These are phyloP conservation scores for Sitophilus oryzae DNA, from an alignment of 1,140 invertebrate species.

Conservation along the genomic window DNA sequence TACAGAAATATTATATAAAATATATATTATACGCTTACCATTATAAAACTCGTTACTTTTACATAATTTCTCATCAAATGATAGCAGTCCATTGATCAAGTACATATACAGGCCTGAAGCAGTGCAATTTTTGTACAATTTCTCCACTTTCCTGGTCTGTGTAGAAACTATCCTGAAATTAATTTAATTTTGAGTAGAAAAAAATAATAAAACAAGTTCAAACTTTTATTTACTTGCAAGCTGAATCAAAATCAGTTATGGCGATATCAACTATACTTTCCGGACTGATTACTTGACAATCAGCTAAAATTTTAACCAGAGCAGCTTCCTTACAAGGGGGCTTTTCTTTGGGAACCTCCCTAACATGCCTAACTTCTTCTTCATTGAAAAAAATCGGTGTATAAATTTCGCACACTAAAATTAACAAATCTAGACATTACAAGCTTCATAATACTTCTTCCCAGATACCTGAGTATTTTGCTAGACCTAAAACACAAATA, in stretches of 20 bases:
- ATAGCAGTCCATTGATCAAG: conserved; percentile 33
- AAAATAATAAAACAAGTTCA: too few species aligned
- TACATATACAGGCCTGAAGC: conserved; percentile 31
- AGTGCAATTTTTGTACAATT: conserved; percentile 31
- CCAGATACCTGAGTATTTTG: too few species aligned
- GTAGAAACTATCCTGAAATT: conserved; percentile 11
- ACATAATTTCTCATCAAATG: conserved; percentile 29
- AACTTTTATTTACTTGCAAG: conserved; percentile 2
- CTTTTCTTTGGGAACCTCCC: background rate
- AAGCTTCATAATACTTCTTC: too few species aligned
- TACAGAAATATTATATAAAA: too few species aligned
- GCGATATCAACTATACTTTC: conserved; percentile 36
- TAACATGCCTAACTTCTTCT: conserved; percentile 14
- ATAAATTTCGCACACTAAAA: background rate
- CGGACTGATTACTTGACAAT: conserved; percentile 38
- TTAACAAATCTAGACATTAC: too few species aligned
- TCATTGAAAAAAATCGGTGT: conserved; percentile 14
- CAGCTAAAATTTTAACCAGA: conserved; percentile 35
- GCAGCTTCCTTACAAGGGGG: conserved; percentile 34
- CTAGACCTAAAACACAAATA: too few species aligned
- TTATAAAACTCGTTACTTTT: conserved; percentile 24
- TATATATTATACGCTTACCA: too few species aligned
- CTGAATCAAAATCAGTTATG: conserved; percentile 23
- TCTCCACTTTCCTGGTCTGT: conserved; percentile 24
- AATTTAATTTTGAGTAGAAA: conserved; percentile 10